phyloP scores from a whole-genome alignment of 2,888 invertebrate species.

The Tetranychus truncatus region DNA sequence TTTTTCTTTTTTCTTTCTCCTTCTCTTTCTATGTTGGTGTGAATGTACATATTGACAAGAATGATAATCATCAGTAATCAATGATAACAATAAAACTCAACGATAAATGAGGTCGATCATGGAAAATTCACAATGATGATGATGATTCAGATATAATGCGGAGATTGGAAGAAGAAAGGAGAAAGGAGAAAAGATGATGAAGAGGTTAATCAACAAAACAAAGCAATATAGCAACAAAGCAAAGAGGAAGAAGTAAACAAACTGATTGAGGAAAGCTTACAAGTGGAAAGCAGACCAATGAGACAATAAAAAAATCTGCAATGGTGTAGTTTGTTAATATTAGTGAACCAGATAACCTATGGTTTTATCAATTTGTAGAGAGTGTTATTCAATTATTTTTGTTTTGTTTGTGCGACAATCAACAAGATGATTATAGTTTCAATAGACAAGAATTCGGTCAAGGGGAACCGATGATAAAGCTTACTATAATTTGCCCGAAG shows the following conservation, averaged over 20 bases:
- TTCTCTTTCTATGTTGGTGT: neutral
- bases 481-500: neutral
- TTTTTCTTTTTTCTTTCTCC: too few species aligned
- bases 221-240: too few species aligned
- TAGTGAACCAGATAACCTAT: too few species aligned
- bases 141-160: neutral
- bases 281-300: too few species aligned
- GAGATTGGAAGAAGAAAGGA: neutral
- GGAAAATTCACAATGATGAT: neutral
- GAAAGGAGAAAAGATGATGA: neutral
- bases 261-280: too few species aligned
- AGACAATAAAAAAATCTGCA: too few species aligned
- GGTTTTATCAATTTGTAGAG: too few species aligned
- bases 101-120: neutral
- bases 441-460: neutral
- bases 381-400: too few species aligned
- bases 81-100: neutral
- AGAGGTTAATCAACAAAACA: too few species aligned
- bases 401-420: neutral
- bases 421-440: neutral
- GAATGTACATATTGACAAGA: neutral
- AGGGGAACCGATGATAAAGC: neutral
- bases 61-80: neutral
- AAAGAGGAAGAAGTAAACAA: too few species aligned
- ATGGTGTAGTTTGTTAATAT: too few species aligned